These are phyloP conservation scores for Stegophylla sp. DNA, from an alignment of 2,888 invertebrate genomes.

Conservation along the genomic window DNA sequence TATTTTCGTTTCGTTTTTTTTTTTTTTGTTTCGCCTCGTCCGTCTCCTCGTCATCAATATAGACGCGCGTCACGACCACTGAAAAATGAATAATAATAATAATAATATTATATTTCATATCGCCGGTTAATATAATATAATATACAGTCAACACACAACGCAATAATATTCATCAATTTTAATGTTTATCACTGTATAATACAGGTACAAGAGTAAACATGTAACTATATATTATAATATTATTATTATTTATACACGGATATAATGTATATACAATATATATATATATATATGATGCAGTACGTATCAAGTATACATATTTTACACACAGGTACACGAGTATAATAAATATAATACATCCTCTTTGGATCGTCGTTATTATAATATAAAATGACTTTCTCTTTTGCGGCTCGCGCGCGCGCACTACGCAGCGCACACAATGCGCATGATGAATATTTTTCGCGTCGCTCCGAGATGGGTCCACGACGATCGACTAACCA, in stretches of 20 bases:
- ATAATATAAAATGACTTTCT: slow-evolving; percentile 53
- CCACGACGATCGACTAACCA: no score
- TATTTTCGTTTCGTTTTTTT: neutral
- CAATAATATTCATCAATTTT: slow-evolving; percentile 12
- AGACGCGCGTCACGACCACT: neutral
- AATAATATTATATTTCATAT: no score
- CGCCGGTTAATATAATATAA: no score
- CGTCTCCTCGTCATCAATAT: neutral
- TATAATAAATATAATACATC: slow-evolving; percentile 10
- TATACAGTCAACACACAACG: neutral
- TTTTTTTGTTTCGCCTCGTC: neutral
- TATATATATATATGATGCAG: neutral
- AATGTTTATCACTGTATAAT: neutral
- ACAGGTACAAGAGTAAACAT: neutral
- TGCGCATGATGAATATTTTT: slow-evolving; percentile 39
- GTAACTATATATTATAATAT: no score
- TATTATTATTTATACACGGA: neutral
- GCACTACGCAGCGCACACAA: slow-evolving; percentile 3
- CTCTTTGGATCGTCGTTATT: slow-evolving; percentile 31
- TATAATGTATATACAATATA: neutral
- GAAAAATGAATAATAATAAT: no score
- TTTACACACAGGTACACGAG: neutral
- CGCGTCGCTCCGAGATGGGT: slow-evolving; percentile 39
- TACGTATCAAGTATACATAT: neutral
- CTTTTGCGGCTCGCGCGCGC: slow-evolving; percentile 4